A percentile compares a stretch with the other conserved stretches of the same genome.
phyloP scores from a whole-genome alignment of 1,140 invertebrate genomes.

The Penaeus indicus region DNA sequence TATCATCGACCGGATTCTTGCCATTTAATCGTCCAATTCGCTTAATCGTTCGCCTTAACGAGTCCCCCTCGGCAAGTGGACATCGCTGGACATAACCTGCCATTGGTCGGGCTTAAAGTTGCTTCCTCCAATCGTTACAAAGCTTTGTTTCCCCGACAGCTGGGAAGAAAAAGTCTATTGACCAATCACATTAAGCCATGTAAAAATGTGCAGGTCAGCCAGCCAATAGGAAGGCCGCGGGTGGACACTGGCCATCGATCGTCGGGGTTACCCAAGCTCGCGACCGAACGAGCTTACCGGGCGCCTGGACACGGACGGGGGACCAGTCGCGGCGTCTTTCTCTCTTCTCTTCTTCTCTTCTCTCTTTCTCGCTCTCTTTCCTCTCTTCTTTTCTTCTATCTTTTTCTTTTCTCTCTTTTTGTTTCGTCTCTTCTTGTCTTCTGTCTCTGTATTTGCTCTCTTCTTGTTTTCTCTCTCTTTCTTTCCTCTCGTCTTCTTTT shows the following conservation, averaged over 20 bases:
- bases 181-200: constrained; percentile 60
- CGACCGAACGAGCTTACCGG: no score
- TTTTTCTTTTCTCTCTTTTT: no score
- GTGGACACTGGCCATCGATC: constrained; percentile 60
- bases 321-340: not conserved
- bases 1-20: no score
- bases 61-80: constrained; percentile 5
- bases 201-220: constrained; percentile 60
- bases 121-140: constrained; percentile 51
- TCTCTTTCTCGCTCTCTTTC: not conserved
- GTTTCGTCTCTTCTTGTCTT: no score
- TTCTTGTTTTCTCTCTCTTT: not conserved
- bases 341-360: not conserved
- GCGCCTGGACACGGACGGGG: no score
- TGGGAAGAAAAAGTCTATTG: constrained; percentile 49
- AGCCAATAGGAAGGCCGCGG: constrained; percentile 49
- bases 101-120: constrained; percentile 33
- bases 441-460: no score
- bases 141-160: constrained; percentile 45
- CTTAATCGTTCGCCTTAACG: not conserved
- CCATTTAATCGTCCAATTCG: not conserved
- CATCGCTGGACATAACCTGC: constrained; percentile 39
- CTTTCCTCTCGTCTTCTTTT: not conserved
- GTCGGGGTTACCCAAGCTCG: constrained; percentile 19
- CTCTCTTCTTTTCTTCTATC: no score